phyloP scores from a whole-genome alignment of 2,113 vertebrate genomes.

The Columbina picui region DNA sequence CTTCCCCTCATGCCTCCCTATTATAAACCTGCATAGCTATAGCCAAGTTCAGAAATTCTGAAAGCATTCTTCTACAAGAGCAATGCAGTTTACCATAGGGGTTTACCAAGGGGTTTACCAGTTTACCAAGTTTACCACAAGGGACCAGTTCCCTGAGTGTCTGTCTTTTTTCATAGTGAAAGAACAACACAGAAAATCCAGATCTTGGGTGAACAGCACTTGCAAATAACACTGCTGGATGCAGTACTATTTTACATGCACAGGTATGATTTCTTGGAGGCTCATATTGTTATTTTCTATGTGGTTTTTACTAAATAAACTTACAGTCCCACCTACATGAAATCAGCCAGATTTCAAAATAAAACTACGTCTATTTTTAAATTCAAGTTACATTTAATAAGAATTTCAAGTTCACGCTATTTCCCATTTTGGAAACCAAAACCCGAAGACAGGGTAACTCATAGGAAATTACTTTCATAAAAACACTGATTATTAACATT shows the following conservation, averaged over 20 bases:
- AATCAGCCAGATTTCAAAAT: background rate
- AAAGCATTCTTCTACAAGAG: background rate
- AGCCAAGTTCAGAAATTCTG: background rate
- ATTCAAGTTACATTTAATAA: fast-evolving
- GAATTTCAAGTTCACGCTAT: background rate
- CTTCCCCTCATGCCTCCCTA: background rate
- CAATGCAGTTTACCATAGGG: background rate
- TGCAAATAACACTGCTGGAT: background rate
- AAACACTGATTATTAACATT: background rate
- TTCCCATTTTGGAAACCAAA: background rate
- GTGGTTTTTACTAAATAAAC: background rate
- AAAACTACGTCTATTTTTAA: background rate
- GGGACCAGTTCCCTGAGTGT: background rate
- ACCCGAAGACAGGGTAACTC: background rate
- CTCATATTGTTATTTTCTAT: background rate
- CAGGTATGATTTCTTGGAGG: background rate
- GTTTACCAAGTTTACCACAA: background rate
- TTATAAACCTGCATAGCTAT: too few species aligned
- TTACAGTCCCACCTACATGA: fast-evolving
- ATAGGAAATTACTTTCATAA: background rate
- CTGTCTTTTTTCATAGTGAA: background rate
- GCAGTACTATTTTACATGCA: background rate
- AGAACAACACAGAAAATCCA: background rate
- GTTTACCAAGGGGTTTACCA: too few species aligned
- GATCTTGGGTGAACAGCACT: background rate